Percentiles rank a stretch among this genome's conserved stretches.
phyloP scores from a whole-genome alignment of 2,888 invertebrate species.

The Mesorhabditis spiculigera region DNA sequence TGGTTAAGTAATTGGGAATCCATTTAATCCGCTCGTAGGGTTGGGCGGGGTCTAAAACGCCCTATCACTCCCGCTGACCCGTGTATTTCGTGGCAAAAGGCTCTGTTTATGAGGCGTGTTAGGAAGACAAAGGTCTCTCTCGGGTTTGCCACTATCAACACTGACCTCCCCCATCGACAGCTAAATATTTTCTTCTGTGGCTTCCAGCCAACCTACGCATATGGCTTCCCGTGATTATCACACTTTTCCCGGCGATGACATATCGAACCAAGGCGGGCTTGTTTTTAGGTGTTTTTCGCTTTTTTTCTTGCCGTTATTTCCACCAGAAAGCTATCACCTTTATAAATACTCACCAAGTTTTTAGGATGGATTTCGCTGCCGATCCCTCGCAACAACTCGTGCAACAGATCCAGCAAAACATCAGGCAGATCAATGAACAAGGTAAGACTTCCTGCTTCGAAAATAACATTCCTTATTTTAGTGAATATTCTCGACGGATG shows the following conservation, averaged over 20 bases:
- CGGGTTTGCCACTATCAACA: too few species aligned
- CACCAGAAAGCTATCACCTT: neutral
- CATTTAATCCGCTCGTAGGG: too few species aligned
- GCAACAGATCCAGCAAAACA: constrained; percentile 28
- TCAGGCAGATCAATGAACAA: constrained; percentile 36
- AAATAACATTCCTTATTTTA: neutral
- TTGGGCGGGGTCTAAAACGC: too few species aligned
- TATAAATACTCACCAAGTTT: neutral
- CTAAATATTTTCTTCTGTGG: neutral
- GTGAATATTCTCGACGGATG: constrained; percentile 23
- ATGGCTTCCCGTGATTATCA: neutral
- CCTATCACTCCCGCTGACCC: too few species aligned
- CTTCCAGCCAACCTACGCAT: neutral
- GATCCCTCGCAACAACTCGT: too few species aligned
- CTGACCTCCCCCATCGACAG: too few species aligned
- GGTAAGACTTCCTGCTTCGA: constrained; percentile 15
- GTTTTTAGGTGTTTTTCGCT: constrained; percentile 8
- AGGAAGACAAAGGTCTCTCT: too few species aligned
- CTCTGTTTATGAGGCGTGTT: too few species aligned
- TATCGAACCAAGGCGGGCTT: constrained; percentile 7
- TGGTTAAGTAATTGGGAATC: too few species aligned
- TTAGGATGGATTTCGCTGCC: constrained; percentile 34
- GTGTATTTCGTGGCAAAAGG: too few species aligned
- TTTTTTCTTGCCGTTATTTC: neutral
- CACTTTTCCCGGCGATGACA: neutral